Evolutionary conservation across 1,140 invertebrate species (phyloP).

Genomic region (Achroia grisella): DNA sequence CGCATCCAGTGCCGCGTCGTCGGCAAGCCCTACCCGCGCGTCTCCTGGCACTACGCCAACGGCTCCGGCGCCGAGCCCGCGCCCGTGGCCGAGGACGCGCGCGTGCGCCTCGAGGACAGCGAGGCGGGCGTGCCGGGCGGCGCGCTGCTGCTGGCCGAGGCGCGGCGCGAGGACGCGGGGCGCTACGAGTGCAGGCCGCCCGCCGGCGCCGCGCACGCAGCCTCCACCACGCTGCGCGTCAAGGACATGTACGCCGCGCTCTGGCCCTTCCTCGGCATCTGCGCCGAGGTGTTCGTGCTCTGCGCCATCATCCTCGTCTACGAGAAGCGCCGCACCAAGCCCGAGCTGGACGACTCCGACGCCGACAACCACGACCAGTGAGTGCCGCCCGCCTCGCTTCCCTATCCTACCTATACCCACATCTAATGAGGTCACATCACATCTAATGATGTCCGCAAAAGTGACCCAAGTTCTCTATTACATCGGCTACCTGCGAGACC

Average conservation of each 20-base stretch:
- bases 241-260: conserved; percentile 90
- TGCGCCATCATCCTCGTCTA: conserved; percentile 97
- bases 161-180: conserved; percentile 38
- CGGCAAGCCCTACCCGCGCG: conserved; percentile 75
- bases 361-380: conserved; percentile 90
- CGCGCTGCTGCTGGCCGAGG: conserved; percentile 36
- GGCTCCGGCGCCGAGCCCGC: conserved; percentile 10
- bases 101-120: conserved; percentile 10
- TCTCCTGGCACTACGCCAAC: conserved; percentile 75
- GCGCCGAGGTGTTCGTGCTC: conserved; percentile 92
- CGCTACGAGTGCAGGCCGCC: conserved; percentile 27
- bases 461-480: conserved; percentile 10
- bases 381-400: conserved; percentile 20
- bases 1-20: conserved; percentile 76
- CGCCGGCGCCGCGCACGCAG: conserved; percentile 9
- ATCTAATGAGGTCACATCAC: no score
- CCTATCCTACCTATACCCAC: not conserved
- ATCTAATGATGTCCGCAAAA: not conserved
- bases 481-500: no score
- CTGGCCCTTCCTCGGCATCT: conserved; percentile 95
- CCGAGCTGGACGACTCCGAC: conserved; percentile 93
- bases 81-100: conserved; percentile 11
- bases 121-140: conserved; percentile 38
- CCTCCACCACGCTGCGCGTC: conserved; percentile 37
- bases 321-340: conserved; percentile 93